Conservation (phyloP, 1,140 invertebrate genomes). For the Anadara kagoshimensis region DNA sequence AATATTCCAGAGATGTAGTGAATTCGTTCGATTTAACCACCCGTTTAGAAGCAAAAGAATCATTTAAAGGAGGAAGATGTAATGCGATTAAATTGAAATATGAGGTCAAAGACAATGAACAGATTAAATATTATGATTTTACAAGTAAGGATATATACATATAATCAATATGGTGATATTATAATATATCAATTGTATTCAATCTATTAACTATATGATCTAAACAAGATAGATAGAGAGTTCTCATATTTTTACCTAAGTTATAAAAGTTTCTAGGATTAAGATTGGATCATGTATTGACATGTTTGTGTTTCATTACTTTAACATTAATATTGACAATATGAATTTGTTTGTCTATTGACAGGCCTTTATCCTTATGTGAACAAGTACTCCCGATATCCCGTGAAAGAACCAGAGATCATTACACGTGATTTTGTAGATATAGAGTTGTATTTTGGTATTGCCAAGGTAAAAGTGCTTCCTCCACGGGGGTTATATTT, state of each 20-base stretch:
- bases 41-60: not conserved
- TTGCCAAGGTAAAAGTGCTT: constrained; percentile 29
- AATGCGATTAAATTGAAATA: constrained; percentile 12
- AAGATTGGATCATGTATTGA: not conserved
- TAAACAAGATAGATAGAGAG: not conserved
- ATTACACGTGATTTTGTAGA: constrained; percentile 15
- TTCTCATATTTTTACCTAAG: no score
- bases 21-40: not conserved
- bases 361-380: constrained; percentile 28
- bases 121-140: constrained; percentile 19
- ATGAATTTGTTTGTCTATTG: constrained; percentile 2
- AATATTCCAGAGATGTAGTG: not conserved
- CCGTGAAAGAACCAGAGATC: constrained; percentile 15
- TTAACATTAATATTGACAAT: not conserved
- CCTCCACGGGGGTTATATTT: constrained; percentile 25
- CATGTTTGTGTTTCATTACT: not conserved
- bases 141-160: not conserved
- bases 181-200: not conserved
- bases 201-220: no score
- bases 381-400: constrained; percentile 27
- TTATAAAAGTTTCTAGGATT: no score
- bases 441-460: constrained; percentile 12
- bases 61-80: constrained; percentile 10
- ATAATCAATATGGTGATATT: not conserved
- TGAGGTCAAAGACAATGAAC: constrained; percentile 1